A percentile compares a stretch with the other conserved stretches of the same genome.
phyloP scores from a whole-genome alignment of 2,888 invertebrate species.

The Cryptophagus acutangulus region DNA sequence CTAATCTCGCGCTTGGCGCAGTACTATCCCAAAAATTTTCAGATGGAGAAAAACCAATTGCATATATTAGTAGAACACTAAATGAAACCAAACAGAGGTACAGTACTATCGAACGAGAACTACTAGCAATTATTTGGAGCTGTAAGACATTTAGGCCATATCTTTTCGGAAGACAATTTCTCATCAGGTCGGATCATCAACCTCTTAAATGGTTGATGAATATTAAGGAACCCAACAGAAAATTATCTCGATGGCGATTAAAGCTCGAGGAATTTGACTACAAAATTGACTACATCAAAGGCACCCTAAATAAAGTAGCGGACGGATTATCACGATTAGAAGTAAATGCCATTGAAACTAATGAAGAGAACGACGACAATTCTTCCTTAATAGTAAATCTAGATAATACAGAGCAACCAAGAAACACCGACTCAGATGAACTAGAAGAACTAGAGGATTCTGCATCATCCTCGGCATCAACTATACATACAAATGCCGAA shows the following conservation, averaged over 20 bases:
- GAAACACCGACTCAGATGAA: conserved; percentile 2
- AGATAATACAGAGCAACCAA: conserved; percentile 1
- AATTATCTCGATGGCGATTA: conserved; percentile 33
- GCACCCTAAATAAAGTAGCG: conserved; percentile 23
- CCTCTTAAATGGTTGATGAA: conserved; percentile 29
- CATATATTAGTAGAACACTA: conserved; percentile 25
- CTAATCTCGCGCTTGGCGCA: conserved; percentile 24
- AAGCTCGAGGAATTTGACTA: conserved; percentile 34
- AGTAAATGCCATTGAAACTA: conserved; percentile 12
- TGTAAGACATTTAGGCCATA: conserved; percentile 18
- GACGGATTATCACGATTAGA: conserved; percentile 16
- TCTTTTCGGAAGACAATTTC: conserved; percentile 27
- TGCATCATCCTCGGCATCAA: too few relatives aligned
- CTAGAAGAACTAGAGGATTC: too few relatives aligned
- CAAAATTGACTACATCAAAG: conserved; percentile 27
- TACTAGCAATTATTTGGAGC: conserved; percentile 26
- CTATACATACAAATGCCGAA: conserved; percentile 7
- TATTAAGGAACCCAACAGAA: conserved; percentile 28
- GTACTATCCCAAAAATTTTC: conserved; percentile 21
- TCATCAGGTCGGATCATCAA: conserved; percentile 36
- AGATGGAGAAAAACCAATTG: conserved; percentile 23
- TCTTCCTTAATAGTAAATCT: conserved; percentile 1
- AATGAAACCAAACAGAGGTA: conserved; percentile 21
- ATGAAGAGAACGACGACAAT: background rate
- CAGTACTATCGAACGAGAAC: conserved; percentile 27